Evolutionary conservation across 2,113 vertebrate species (phyloP).

Genomic region (Stegostoma tigrinum): DNA sequence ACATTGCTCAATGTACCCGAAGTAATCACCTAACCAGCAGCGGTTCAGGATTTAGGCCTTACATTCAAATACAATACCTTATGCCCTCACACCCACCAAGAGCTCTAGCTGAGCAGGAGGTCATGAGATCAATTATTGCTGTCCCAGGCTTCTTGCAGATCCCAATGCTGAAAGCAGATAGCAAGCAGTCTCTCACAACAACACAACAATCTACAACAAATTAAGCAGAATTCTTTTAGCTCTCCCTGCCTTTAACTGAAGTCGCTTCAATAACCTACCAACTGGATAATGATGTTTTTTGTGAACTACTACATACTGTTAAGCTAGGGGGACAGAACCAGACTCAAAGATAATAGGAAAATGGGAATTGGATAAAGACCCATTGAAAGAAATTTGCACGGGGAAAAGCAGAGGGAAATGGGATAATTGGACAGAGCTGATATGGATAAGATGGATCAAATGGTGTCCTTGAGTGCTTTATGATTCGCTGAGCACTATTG

Average conservation of each 20-base stretch:
- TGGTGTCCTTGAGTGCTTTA: neutral
- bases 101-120: too few relatives aligned
- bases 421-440: neutral
- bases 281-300: neutral
- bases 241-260: neutral
- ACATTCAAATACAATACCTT: neutral
- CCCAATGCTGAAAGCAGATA: too few relatives aligned
- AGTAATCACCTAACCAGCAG: neutral
- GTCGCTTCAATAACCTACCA: neutral
- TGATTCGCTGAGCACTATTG: neutral
- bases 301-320: too few relatives aligned
- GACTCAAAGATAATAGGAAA: neutral
- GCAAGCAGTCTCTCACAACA: too few relatives aligned
- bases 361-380: neutral
- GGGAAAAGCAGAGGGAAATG: neutral
- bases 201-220: neutral
- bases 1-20: neutral
- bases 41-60: neutral
- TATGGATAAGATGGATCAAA: too few relatives aligned
- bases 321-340: too few relatives aligned
- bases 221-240: neutral
- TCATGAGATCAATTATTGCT: too few relatives aligned
- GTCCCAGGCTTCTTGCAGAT: too few relatives aligned
- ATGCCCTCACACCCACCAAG: neutral
- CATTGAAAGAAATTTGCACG: neutral